Evolutionary conservation across 92 coral and sea anemone species (phyloP), one percentile per base, ranked within the genome.

Genomic region (Bergia sp.): DNA sequence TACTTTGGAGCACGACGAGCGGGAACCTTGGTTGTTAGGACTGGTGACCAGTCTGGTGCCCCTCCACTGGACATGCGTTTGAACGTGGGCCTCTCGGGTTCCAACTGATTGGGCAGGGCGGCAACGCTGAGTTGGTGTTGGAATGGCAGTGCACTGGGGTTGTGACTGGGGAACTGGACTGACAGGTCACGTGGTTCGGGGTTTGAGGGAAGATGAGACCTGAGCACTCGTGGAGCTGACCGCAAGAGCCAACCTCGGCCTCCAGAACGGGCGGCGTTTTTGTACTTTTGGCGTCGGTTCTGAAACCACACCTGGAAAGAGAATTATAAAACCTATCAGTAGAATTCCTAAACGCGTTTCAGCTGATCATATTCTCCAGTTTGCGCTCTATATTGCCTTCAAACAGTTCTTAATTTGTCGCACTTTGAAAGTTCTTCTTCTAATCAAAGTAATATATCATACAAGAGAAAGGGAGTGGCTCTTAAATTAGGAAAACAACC

Each of bases 221-320:
- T 82, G 39, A 82, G 86, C 21, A 82, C 73, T 13, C 86, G 86
- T 42, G 86, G 86, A 82, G 86, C 76, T 20, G 86, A 82, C 41
- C 86, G 86, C 29, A 64, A 41, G 13, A 65, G 58, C 86, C 86
- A 82, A 0, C 76, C 75, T 42, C 86, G 86, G 40, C 76, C 86
- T 12, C 86, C 86, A 15, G 76, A 65, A 65, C 86, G 86, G 73
- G 86, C 86, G 44, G 73, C 76, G 76, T 8, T 82, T 43, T 82
- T 82, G 86, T 82, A 82, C 76, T 65, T 82, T 45, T 82, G 86
- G 47, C 86, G 86, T 64, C 86, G 75, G 50, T 82, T 82, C 74
- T 82, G 86, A 29, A 82, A 82, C 86, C 86, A 82, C 5, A 82
- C 73, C 86, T 82, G 76, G 38, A 57, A 37, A 82, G 66, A 49